Base-by-base conservation (phyloP, 1,140 invertebrate genomes). In the Telenomus remus region DNA sequence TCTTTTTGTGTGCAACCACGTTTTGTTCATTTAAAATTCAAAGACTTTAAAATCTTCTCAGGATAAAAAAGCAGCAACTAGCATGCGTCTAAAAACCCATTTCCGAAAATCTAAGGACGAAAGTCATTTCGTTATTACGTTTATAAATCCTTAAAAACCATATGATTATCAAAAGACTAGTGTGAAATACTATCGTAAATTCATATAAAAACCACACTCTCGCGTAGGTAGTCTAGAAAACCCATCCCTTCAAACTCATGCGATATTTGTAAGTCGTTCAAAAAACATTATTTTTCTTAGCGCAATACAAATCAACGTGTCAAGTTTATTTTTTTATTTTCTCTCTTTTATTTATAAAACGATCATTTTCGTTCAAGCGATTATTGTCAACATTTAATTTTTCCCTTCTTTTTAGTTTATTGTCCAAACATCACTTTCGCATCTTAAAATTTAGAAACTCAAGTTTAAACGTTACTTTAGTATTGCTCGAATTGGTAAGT, bases 251-350 rank as follows among this genome's bases (percentile, higher is more conserved):
- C 6, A 66, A 65, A 65, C 43, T 53, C 59, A 59, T 35, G 11
- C 19, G 49, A 44, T 65, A 73, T 53, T 59, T 66, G 70, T 73
- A 73, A 66, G 63, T 73, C 46, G 46, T 55, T 73, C 56, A 66
- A 73, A 73, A n/a, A 73, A 73, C 70, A 73, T 73, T 73, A 68
- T 68, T 68, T 63, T 68, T 63, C 71, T 68, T 61, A 2, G 51
- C 12, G 33, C 46, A 55, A 55, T 68, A 68, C 51, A 68, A 74
- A 63, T 69, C 37, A 75, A 59, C 12, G 9, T 59, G 47, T 48
- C n/a, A 64, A 59, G 47, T 69, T 44, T 8, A 8, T 44, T 39
- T n/a, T n/a, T 39, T 39, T 1, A 3, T 39, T 39, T 39, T 39
- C n/a, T 39, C n/a, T 39, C 33, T 53, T 16, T 56, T n/a, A n/a